A percentile compares a stretch with the other conserved stretches of the same genome.
Evolutionary conservation across 2,113 vertebrate species (phyloP).

Genomic region (Corvus cornix): DNA sequence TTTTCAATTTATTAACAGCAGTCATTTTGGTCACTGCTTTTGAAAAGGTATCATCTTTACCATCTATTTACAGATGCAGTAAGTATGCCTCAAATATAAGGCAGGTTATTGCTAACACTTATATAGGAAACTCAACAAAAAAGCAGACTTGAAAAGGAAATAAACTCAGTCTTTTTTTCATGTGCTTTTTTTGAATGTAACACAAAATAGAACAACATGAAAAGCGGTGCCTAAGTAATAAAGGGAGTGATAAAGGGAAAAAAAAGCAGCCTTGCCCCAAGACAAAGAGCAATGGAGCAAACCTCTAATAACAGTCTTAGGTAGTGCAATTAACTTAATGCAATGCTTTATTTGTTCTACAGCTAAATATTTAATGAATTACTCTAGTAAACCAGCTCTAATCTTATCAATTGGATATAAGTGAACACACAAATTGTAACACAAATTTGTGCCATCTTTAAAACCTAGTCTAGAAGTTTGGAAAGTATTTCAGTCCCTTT

Average conservation of each 20-base stretch:
- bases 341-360: background rate
- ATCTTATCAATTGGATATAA: background rate
- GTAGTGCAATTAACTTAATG: background rate
- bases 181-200: background rate
- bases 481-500: background rate
- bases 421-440: background rate
- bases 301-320: background rate
- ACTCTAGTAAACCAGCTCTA: background rate
- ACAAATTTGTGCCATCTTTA: background rate
- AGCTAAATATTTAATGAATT: background rate
- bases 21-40: background rate
- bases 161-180: background rate
- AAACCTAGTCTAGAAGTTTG: background rate
- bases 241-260: background rate
- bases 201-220: constrained; percentile 24
- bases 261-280: constrained; percentile 32
- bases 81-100: constrained; percentile 16
- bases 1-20: background rate
- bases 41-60: constrained; percentile 30
- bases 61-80: background rate
- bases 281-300: constrained; percentile 64
- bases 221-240: constrained; percentile 11
- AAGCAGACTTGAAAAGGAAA: constrained; percentile 54
- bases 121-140: background rate
- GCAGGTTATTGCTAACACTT: background rate